A percentile compares a stretch with the other conserved stretches of the same genome.
Evolutionary conservation across 2,888 invertebrate species (phyloP).

Genomic region (Nudaria mundana): DNA sequence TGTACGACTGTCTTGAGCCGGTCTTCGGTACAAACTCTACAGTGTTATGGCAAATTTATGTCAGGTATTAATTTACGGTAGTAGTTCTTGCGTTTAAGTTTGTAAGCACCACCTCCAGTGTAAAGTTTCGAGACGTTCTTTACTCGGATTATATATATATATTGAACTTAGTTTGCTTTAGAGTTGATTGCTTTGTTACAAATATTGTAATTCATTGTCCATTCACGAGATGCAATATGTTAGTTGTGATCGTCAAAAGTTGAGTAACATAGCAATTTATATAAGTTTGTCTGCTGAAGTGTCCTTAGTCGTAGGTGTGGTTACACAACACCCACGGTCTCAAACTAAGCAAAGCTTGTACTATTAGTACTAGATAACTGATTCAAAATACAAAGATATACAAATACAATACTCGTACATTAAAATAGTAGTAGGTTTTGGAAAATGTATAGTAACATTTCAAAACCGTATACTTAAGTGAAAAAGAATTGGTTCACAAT

Average conservation of each 20-base stretch:
- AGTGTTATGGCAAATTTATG: conserved; percentile 79
- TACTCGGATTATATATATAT: conserved; percentile 68
- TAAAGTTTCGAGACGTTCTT: conserved; percentile 58
- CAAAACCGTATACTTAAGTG: not conserved
- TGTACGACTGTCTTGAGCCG: conserved; percentile 61
- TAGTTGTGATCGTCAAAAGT: not conserved
- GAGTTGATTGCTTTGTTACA: conserved; percentile 15
- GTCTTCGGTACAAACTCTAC: conserved; percentile 61
- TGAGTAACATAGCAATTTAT: no score
- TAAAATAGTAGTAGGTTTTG: no score
- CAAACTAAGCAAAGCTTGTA: no score
- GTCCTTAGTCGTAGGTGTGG: no score
- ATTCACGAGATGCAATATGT: not conserved
- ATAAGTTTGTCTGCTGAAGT: not conserved
- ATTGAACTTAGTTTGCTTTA: conserved; percentile 40
- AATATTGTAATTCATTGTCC: not conserved
- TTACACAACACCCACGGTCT: no score
- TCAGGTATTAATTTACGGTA: conserved; percentile 79
- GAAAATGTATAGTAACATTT: no score
- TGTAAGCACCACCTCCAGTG: conserved; percentile 44
- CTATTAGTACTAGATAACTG: no score
- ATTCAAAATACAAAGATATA: no score
- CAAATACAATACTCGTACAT: no score
- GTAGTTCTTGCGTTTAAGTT: conserved; percentile 68
- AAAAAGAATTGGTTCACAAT: conserved; percentile 14